Percentiles rank a stretch among this genome's conserved stretches.
Evolutionary conservation across 2,113 vertebrate genomes (phyloP).

Genomic region (Pluvialis apricaria): DNA sequence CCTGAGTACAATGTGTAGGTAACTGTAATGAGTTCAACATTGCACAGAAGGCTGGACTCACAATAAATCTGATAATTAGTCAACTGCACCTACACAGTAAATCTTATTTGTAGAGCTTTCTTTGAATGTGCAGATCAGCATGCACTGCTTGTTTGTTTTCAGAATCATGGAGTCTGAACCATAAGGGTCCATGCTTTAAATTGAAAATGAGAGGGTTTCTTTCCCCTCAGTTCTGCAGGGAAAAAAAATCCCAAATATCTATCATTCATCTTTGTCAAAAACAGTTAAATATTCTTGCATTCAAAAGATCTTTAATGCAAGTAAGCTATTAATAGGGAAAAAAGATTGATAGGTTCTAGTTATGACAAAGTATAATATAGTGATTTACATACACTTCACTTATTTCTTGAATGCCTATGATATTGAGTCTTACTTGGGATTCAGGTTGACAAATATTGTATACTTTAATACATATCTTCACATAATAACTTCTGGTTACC

Average conservation of each 20-base stretch:
- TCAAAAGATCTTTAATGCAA: background rate
- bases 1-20: background rate
- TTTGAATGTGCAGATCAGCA: background rate
- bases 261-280: background rate
- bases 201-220: background rate
- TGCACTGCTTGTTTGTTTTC: background rate
- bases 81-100: background rate
- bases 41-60: background rate
- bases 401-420: background rate
- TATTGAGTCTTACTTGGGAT: background rate
- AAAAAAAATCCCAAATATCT: background rate
- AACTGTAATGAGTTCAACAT: background rate
- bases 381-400: background rate
- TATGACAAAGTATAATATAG: background rate
- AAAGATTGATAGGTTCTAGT: background rate
- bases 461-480: background rate
- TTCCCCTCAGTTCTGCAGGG: background rate
- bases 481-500: background rate
- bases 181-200: background rate
- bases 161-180: background rate
- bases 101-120: background rate
- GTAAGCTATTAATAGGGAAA: background rate
- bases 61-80: background rate
- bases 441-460: background rate
- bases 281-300: background rate